Base-by-base conservation (phyloP, 2,888 invertebrate genomes). In the Zygothrica quintamaculata region DNA sequence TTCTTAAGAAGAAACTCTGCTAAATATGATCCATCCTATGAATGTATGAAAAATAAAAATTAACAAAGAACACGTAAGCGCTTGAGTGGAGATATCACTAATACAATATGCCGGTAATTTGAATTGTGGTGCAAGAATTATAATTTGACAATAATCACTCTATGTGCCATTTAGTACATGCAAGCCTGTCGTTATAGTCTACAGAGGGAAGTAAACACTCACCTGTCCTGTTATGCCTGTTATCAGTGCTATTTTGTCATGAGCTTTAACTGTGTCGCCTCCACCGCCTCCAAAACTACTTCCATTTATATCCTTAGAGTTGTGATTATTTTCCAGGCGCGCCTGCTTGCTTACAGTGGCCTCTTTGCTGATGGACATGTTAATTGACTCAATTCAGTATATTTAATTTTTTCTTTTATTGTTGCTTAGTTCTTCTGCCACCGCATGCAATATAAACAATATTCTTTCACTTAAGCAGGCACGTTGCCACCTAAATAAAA, bases 141-240 rank as follows among this genome's bases (percentile, higher is more conserved):
- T n/a, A n/a, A n/a, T n/a, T n/a, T n/a, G n/a, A n/a, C n/a, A n/a
- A n/a, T n/a, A n/a, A n/a, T n/a, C n/a, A n/a, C n/a, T n/a, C n/a
- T n/a, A n/a, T 4, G 1, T 5, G 0, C 9, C 22, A 8, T 25
- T 34, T 40, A 22, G 16, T 16, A 26, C 26, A 59, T n/a, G n/a
- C n/a, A n/a, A n/a, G n/a, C n/a, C n/a, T n/a, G n/a, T n/a, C n/a
- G n/a, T n/a, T n/a, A n/a, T n/a, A n/a, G n/a, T n/a, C n/a, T n/a
- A n/a, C n/a, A n/a, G n/a, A n/a, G n/a, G n/a, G n/a, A n/a, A n/a
- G n/a, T n/a, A 22, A 13, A 33, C 65, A 88, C 90, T 90, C 93
- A 98, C 99, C 94, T 99, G 99, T 29, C 99, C 99, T 34, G 98
- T 98, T 65, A 99, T 98, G 75, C 99, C 99, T 62, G 99, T 99